Percentiles rank a stretch among this genome's conserved stretches.
Conservation (phyloP, 2,113 vertebrate species). For the Triplophysa siluroides region DNA sequence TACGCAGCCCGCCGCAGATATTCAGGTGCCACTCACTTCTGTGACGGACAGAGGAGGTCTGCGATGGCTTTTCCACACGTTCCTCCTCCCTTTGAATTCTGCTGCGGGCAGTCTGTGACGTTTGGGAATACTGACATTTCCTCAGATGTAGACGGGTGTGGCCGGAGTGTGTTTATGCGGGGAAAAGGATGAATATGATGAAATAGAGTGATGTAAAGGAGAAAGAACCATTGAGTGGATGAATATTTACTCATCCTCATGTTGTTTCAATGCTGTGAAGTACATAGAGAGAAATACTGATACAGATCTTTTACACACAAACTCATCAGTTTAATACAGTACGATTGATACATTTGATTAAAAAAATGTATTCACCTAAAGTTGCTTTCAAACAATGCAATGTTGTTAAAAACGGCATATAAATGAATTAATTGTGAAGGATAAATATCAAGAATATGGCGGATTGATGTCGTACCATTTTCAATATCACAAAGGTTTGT, state of each 20-base stretch:
- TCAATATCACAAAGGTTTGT: too few relatives aligned
- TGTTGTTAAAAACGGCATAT: too few relatives aligned
- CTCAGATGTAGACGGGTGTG: conserved; percentile 16
- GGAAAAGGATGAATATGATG: not conserved
- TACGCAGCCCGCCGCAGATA: not conserved
- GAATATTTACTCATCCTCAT: not conserved
- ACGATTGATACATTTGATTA: too few relatives aligned
- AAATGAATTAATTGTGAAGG: too few relatives aligned
- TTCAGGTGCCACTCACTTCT: not conserved
- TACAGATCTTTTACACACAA: too few relatives aligned
- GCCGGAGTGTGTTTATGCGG: conserved; percentile 1
- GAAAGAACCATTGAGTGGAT: not conserved
- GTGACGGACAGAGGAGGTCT: not conserved
- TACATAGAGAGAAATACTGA: too few relatives aligned
- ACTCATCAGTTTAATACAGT: too few relatives aligned
- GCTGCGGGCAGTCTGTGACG: not conserved
- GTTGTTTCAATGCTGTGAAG: too few relatives aligned
- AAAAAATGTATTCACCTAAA: too few relatives aligned
- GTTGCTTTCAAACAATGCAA: too few relatives aligned
- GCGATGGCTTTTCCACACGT: not conserved
- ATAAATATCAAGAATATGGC: too few relatives aligned
- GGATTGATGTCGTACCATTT: too few relatives aligned
- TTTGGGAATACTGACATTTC: conserved; percentile 17
- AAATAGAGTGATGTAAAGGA: conserved; percentile 1
- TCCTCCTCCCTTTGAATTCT: not conserved